Evolutionary conservation across 2,113 vertebrate genomes (phyloP).

Genomic region (Bujurquina vittata): DNA sequence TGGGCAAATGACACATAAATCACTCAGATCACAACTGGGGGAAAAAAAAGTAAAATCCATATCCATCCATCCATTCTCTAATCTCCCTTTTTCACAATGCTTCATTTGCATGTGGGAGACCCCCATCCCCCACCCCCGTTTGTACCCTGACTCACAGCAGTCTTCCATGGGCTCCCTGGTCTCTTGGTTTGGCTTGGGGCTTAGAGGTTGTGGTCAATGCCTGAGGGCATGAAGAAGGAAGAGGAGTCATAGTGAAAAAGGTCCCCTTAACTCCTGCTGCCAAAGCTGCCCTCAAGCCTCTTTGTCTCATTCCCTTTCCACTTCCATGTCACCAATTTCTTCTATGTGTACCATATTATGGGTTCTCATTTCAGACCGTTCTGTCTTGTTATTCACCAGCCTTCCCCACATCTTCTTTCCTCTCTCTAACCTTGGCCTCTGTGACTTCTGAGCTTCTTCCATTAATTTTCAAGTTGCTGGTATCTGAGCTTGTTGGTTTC

Average conservation of each 20-base stretch:
- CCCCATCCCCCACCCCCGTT: background rate
- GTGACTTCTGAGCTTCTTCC: background rate
- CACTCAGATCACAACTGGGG: background rate
- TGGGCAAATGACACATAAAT: background rate
- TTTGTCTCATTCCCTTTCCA: slow-evolving; percentile 31
- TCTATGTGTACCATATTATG: background rate
- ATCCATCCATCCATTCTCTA: background rate
- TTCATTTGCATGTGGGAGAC: slow-evolving; percentile 24
- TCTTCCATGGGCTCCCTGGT: slow-evolving; percentile 42
- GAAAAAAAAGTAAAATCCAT: background rate
- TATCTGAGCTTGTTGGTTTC: background rate
- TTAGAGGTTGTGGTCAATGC: slow-evolving; percentile 67
- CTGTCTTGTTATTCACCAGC: background rate
- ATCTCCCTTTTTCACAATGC: slow-evolving; percentile 16
- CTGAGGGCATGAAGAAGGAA: slow-evolving; percentile 58
- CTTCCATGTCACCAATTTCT: slow-evolving; percentile 27
- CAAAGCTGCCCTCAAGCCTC: slow-evolving; percentile 48
- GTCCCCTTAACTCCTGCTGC: slow-evolving; percentile 49
- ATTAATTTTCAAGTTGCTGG: background rate
- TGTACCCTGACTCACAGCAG: slow-evolving; percentile 61
- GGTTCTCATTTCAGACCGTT: background rate
- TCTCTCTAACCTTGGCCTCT: background rate
- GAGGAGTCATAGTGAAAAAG: slow-evolving; percentile 64
- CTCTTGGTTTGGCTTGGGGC: slow-evolving; percentile 63
- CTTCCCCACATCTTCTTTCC: background rate